Conservation (phyloP, 2,113 vertebrate species). For the Ceuthmochares aereus region DNA sequence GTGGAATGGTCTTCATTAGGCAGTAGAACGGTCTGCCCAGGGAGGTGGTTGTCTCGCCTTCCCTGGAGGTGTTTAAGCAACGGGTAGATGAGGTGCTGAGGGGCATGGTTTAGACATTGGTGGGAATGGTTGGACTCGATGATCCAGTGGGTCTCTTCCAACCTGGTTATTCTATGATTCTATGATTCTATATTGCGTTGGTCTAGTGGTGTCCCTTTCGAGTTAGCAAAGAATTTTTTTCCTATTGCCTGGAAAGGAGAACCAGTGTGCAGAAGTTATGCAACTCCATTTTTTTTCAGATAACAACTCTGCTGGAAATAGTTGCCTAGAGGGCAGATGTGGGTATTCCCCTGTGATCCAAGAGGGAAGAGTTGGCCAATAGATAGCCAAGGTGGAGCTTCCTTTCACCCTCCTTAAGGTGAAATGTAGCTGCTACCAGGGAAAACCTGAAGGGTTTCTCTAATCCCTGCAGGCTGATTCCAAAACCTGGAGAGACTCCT, state of each 20-base stretch:
- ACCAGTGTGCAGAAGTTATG: neutral
- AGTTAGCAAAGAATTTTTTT: neutral
- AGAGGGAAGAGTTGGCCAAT: neutral
- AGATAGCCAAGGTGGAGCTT: neutral
- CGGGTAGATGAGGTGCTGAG: no score
- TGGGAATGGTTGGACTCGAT: no score
- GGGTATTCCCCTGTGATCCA: neutral
- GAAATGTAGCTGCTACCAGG: neutral
- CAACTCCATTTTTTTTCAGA: neutral
- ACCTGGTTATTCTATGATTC: no score
- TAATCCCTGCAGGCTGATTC: neutral
- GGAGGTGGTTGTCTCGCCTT: no score
- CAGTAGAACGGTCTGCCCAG: no score
- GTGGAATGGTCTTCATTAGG: no score
- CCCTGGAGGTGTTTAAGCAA: no score
- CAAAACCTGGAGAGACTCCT: neutral
- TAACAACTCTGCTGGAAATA: neutral
- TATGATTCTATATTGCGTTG: accelerated
- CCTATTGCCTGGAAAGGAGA: neutral
- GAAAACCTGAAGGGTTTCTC: neutral
- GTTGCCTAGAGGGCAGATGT: neutral
- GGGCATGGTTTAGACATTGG: no score
- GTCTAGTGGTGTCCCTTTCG: neutral
- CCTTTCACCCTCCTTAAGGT: accelerated
- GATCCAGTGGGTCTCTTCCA: no score